Evolutionary conservation across 2,888 invertebrate genomes (phyloP).

Genomic region (Sinelater perroti): DNA sequence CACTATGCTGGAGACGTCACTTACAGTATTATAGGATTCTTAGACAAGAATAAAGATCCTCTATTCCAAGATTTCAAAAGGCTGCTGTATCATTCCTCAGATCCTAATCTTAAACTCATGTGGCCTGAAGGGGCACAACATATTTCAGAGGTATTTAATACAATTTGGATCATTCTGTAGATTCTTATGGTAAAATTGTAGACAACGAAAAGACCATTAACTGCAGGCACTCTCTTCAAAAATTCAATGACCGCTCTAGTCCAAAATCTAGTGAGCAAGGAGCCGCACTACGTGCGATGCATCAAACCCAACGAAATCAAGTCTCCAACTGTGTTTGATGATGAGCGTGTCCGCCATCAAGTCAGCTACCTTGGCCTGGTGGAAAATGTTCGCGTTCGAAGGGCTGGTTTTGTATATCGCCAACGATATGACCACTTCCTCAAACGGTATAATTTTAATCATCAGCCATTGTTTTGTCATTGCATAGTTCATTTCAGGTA

Average conservation of each 20-base stretch:
- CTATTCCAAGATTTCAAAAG: conserved; percentile 97
- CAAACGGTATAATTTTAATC: conserved; percentile 67
- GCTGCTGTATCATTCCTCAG: conserved; percentile 83
- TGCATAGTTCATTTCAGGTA: conserved; percentile 68
- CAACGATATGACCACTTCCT: conserved; percentile 94
- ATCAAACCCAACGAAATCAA: conserved; percentile 97
- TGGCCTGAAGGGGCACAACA: conserved; percentile 97
- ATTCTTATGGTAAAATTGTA: conserved; percentile 55
- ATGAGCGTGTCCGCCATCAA: conserved; percentile 78
- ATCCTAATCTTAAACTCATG: conserved; percentile 82
- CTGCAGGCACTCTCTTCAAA: conserved; percentile 94
- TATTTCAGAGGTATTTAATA: conserved; percentile 75
- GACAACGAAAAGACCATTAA: conserved; percentile 94
- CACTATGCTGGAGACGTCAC: conserved; percentile 98
- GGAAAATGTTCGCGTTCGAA: conserved; percentile 93
- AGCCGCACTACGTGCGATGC: conserved; percentile 96
- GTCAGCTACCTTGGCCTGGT: conserved; percentile 89
- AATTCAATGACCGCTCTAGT: conserved; percentile 93
- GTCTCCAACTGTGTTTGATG: conserved; percentile 85
- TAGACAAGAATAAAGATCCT: conserved; percentile 97
- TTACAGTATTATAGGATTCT: conserved; percentile 88
- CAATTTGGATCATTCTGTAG: background rate
- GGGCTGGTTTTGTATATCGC: conserved; percentile 97
- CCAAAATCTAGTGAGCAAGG: conserved; percentile 87
- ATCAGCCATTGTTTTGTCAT: background rate